A percentile compares a stretch with the other conserved stretches of the same genome.
These are phyloP conservation scores for Drosophila nigricruria DNA, from an alignment of 2,888 invertebrate species.

Conservation along the genomic window DNA sequence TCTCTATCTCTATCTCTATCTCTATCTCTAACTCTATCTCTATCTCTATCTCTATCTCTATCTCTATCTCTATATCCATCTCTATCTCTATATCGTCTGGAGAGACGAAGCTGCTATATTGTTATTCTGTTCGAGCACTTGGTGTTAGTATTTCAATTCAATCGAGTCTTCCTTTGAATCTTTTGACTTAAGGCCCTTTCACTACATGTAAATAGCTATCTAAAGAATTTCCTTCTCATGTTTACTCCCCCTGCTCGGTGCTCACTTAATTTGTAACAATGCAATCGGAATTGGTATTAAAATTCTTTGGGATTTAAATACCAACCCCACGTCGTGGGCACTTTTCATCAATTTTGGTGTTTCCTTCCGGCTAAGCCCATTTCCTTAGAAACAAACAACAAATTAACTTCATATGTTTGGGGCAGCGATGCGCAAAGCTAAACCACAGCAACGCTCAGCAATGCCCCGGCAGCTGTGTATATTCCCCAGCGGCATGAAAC, in stretches of 20 bases:
- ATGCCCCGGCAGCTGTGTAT: neutral
- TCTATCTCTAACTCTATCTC: too few relatives aligned
- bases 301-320: slow-evolving; percentile 26
- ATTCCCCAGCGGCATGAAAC: slow-evolving; percentile 18
- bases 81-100: too few relatives aligned
- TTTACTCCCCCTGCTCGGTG: neutral
- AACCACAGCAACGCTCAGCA: slow-evolving; percentile 42
- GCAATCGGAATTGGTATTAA: slow-evolving; percentile 15
- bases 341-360: slow-evolving; percentile 30
- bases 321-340: neutral
- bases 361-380: slow-evolving; percentile 48
- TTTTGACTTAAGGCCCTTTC: neutral
- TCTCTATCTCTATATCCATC: too few relatives aligned
- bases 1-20: too few relatives aligned
- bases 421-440: slow-evolving; percentile 47
- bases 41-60: too few relatives aligned
- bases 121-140: too few relatives aligned
- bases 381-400: slow-evolving; percentile 67
- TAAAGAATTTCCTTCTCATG: neutral
- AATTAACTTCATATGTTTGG: slow-evolving; percentile 73
- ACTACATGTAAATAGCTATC: neutral
- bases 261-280: slow-evolving; percentile 20
- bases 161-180: neutral
- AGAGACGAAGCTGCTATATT: too few relatives aligned
- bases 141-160: neutral